phyloP scores from a whole-genome alignment of 2,888 invertebrate genomes.

The Eupithecia inturbata region DNA sequence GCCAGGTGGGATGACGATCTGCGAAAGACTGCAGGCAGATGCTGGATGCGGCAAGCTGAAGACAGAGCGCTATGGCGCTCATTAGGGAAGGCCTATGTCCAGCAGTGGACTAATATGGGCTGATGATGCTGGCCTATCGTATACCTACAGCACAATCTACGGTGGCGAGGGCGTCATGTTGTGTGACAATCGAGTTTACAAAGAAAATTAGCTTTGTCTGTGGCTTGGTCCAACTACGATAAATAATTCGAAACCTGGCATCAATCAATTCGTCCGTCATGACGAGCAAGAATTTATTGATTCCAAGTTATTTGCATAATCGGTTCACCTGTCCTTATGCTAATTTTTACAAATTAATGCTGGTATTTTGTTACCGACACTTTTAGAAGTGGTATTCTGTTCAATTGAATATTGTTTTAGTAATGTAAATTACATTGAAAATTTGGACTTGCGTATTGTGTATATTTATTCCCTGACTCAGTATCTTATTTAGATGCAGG shows the following conservation, averaged over 20 bases:
- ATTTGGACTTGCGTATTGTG: background rate
- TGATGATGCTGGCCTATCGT: too few relatives aligned
- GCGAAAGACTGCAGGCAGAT: too few relatives aligned
- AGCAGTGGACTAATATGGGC: too few relatives aligned
- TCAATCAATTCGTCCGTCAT: constrained; percentile 13
- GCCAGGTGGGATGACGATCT: too few relatives aligned
- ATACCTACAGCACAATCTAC: background rate
- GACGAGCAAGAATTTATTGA: constrained; percentile 26
- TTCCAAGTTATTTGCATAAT: constrained; percentile 43
- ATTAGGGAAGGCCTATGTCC: too few relatives aligned
- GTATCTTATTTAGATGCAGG: background rate
- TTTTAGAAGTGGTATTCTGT: constrained; percentile 25
- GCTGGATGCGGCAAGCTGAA: too few relatives aligned
- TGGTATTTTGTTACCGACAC: constrained; percentile 27
- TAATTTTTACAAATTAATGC: constrained; percentile 41
- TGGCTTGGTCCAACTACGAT: background rate
- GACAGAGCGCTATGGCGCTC: too few relatives aligned
- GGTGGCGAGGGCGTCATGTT: background rate
- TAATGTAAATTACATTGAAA: background rate
- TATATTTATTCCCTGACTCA: background rate
- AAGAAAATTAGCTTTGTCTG: background rate
- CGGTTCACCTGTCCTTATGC: constrained; percentile 35
- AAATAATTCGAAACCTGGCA: background rate
- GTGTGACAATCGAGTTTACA: background rate
- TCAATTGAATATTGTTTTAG: constrained; percentile 1